These are phyloP conservation scores for Mellivora capensis DNA, from an alignment of 2,113 vertebrate genomes.

Conservation along the genomic window DNA sequence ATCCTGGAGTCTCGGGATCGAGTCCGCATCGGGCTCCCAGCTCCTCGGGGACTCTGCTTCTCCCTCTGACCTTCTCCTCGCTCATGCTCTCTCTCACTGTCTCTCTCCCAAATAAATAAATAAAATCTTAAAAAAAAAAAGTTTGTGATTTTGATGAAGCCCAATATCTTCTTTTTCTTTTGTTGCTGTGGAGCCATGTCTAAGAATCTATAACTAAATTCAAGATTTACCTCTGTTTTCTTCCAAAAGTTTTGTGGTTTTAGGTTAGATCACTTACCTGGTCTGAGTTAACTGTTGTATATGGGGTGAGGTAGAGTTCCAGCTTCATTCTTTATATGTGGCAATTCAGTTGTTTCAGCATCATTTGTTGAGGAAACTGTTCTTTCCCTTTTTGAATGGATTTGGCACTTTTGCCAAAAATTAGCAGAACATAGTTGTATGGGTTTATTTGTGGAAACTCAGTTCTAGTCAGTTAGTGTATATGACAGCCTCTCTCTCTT, in stretches of 20 bases:
- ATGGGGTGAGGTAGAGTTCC: neutral
- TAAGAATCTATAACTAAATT: neutral
- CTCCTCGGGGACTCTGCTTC: too few relatives aligned
- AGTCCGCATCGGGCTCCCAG: too few relatives aligned
- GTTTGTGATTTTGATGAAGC: neutral
- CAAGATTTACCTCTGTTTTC: neutral
- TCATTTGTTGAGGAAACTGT: neutral
- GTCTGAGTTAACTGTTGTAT: neutral
- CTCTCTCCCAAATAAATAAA: too few relatives aligned
- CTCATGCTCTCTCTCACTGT: too few relatives aligned
- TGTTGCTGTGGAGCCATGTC: neutral
- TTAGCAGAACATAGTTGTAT: neutral
- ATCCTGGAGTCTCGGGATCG: too few relatives aligned
- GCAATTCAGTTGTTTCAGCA: neutral
- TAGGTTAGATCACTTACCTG: neutral
- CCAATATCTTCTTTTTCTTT: neutral
- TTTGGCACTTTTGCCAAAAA: neutral
- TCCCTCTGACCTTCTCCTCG: too few relatives aligned
- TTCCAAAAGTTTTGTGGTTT: neutral
- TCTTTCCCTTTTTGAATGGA: neutral
- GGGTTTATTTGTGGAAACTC: neutral
- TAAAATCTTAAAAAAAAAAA: too few relatives aligned
- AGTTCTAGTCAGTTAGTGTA: neutral
- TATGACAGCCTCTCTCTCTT: neutral
- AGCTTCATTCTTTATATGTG: neutral